These are phyloP conservation scores for Anguilla japonica DNA, from an alignment of 2,113 vertebrate genomes.

Conservation along the genomic window DNA sequence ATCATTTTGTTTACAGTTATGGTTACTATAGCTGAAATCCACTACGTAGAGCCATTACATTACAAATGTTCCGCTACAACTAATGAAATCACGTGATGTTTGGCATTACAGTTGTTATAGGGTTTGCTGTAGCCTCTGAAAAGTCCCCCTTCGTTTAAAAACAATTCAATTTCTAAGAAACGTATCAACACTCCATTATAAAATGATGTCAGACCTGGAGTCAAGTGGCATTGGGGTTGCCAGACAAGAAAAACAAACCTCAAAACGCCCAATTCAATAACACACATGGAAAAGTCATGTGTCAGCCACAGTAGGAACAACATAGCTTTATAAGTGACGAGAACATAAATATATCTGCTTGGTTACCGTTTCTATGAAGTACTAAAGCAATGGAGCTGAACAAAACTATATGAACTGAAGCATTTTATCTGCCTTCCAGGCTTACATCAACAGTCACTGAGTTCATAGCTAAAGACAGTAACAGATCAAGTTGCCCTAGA, in stretches of 20 bases:
- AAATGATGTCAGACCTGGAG: not conserved
- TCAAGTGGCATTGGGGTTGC: not conserved
- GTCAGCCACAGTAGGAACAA: not conserved
- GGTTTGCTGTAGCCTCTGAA: not conserved
- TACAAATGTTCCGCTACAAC: not conserved
- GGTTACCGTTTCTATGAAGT: not conserved
- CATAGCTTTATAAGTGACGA: not conserved
- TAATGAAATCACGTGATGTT: not conserved
- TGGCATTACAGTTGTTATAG: not conserved
- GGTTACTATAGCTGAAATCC: not conserved
- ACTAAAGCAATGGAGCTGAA: not conserved
- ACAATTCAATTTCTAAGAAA: not conserved
- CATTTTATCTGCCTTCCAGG: not conserved
- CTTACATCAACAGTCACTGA: not conserved
- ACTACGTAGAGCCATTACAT: not conserved
- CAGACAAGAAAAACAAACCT: not conserved
- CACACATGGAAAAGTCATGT: not conserved
- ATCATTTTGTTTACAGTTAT: not conserved
- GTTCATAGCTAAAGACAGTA: not conserved
- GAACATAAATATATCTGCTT: not conserved
- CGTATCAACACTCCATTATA: not conserved
- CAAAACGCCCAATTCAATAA: not conserved
- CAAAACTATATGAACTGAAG: not conserved
- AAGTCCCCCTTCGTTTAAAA: not conserved
- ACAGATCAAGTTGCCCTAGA: not conserved